Evolutionary conservation across 2,888 invertebrate genomes (phyloP).

Genomic region (Atherix ibis): DNA sequence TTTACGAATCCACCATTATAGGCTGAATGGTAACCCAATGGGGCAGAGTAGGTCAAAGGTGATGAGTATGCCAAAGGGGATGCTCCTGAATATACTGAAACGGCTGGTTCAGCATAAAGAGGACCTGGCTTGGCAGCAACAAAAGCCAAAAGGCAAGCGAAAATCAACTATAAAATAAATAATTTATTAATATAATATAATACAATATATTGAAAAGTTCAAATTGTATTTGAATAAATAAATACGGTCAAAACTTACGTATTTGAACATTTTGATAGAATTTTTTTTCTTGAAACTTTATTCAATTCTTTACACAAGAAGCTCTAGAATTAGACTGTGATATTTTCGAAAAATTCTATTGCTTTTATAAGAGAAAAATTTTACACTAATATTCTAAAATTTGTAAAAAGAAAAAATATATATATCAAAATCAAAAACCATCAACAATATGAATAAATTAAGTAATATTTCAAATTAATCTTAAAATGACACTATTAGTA

Average conservation of each 20-base stretch:
- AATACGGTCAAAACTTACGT: conserved; percentile 27
- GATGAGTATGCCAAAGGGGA: neutral
- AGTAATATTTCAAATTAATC: too few relatives aligned
- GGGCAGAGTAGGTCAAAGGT: neutral
- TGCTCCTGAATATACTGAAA: neutral
- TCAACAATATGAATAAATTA: too few relatives aligned
- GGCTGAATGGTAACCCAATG: conserved; percentile 3
- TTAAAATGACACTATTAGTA: too few relatives aligned
- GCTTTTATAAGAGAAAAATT: conserved; percentile 19
- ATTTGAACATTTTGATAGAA: conserved; percentile 36
- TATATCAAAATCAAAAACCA: too few relatives aligned
- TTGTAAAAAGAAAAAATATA: too few relatives aligned
- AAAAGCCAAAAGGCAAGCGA: conserved; percentile 38
- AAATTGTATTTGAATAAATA: neutral
- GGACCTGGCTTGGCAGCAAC: conserved; percentile 36
- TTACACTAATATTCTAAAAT: too few relatives aligned
- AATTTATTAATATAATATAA: neutral
- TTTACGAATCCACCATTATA: conserved; percentile 4
- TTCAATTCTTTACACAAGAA: conserved; percentile 9
- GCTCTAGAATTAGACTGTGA: conserved; percentile 15
- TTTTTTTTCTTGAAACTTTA: conserved; percentile 14
- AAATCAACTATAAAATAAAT: conserved; percentile 31
- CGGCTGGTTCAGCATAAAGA: neutral
- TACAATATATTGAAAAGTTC: conserved; percentile 3
- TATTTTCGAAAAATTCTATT: conserved; percentile 10